phyloP scores from a whole-genome alignment of 2,113 vertebrate genomes.

The Theristicus caerulescens region DNA sequence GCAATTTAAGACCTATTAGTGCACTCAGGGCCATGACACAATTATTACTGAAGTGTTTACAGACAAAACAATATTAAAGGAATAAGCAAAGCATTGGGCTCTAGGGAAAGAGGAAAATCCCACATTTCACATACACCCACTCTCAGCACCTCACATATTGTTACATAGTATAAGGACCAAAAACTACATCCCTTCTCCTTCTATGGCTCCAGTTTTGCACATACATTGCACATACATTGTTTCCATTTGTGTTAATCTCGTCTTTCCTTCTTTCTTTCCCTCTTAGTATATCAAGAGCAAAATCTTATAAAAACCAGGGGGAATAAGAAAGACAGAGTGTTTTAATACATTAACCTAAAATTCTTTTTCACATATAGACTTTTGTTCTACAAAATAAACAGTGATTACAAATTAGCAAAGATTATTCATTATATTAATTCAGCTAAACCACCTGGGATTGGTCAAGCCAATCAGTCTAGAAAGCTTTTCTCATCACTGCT shows the following conservation, averaged over 20 bases:
- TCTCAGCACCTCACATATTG: not conserved
- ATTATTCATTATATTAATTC: not conserved
- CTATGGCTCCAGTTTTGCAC: not conserved
- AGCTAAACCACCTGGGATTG: not conserved
- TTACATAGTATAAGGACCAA: not conserved
- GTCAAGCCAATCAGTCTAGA: not conserved
- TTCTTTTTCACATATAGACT: not conserved
- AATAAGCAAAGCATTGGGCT: not conserved
- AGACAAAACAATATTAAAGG: not conserved
- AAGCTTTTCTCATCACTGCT: not conserved
- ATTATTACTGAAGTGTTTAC: not conserved
- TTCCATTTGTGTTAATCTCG: not conserved
- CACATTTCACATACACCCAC: rapidly evolving
- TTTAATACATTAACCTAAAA: not conserved
- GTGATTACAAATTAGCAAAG: not conserved
- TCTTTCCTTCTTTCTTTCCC: not conserved
- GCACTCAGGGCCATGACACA: no score
- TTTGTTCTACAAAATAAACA: not conserved
- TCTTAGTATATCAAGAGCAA: not conserved
- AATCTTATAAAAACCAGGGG: not conserved
- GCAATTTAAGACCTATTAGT: not conserved
- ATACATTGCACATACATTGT: not conserved
- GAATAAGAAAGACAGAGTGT: rapidly evolving
- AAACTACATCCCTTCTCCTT: not conserved
- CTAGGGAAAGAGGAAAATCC: not conserved